Evolutionary conservation across 2,113 vertebrate species (phyloP).

Genomic region (Chaenogobius annularis): DNA sequence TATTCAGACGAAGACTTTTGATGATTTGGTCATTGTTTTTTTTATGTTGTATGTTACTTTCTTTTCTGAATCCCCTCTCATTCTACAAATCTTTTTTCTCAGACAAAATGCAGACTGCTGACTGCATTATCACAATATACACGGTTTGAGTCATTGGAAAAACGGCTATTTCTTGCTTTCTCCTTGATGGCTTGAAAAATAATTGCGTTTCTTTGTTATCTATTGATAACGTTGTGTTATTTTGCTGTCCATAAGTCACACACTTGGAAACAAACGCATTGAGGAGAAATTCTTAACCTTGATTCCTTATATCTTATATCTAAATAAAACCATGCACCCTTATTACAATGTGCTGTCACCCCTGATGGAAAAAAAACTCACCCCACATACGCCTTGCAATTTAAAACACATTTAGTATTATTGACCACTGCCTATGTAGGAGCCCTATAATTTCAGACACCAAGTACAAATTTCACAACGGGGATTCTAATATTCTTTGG

Average conservation of each 20-base stretch:
- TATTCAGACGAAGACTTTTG: too few relatives aligned
- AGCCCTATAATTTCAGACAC: slow-evolving; percentile 53
- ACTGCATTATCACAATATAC: slow-evolving; percentile 44
- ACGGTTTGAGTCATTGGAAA: slow-evolving; percentile 39
- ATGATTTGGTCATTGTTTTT: neutral
- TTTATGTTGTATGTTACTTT: neutral
- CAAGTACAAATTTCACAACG: slow-evolving; percentile 48
- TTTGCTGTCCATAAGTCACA: slow-evolving; percentile 14
- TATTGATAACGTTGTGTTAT: neutral
- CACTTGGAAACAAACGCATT: slow-evolving; percentile 23
- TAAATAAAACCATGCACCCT: slow-evolving; percentile 42
- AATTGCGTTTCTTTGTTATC: neutral
- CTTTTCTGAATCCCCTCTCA: neutral
- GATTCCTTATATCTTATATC: slow-evolving; percentile 33
- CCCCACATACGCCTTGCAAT: slow-evolving; percentile 56
- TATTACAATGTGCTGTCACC: slow-evolving; percentile 55
- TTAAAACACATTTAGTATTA: slow-evolving; percentile 60
- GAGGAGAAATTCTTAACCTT: slow-evolving; percentile 29
- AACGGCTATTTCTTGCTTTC: slow-evolving; percentile 27
- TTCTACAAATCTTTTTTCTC: neutral
- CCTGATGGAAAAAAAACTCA: slow-evolving; percentile 46
- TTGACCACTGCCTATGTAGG: slow-evolving; percentile 57
- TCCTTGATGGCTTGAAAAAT: slow-evolving; percentile 39
- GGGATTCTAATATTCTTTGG: slow-evolving; percentile 58
- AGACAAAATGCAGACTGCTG: slow-evolving; percentile 31